These are phyloP conservation scores for Gobiocypris rarus DNA, from an alignment of 2,113 vertebrate genomes.

Conservation along the genomic window DNA sequence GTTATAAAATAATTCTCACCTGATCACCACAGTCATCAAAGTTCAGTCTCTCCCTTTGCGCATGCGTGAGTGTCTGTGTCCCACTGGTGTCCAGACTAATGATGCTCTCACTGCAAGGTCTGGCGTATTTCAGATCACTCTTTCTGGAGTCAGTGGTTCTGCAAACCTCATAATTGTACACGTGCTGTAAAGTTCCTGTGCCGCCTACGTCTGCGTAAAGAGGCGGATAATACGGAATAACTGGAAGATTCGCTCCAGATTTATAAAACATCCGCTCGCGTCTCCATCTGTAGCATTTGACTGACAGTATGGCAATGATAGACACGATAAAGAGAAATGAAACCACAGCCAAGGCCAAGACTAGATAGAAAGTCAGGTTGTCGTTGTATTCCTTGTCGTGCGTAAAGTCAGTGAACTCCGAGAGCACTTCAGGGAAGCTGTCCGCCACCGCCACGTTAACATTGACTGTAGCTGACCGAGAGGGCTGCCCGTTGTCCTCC, in stretches of 20 bases:
- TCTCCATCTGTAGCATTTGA: conserved; percentile 45
- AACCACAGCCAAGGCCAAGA: conserved; percentile 44
- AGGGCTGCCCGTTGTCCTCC: conserved; percentile 55
- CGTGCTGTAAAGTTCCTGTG: no score
- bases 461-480: conserved; percentile 54
- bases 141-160: no score
- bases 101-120: no score
- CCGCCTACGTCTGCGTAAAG: conserved; percentile 53
- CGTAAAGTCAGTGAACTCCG: conserved; percentile 40
- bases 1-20: conserved; percentile 31
- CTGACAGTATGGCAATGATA: conserved; percentile 43
- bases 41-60: conserved; percentile 21
- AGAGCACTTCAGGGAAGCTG: conserved; percentile 49
- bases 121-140: no score
- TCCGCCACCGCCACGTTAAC: conserved; percentile 47
- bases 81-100: no score
- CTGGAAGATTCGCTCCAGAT: conserved; percentile 51
- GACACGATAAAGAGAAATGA: conserved; percentile 56
- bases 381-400: conserved; percentile 43
- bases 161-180: no score
- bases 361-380: conserved; percentile 32
- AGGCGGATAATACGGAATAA: conserved; percentile 62
- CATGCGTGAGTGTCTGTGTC: conserved; percentile 39
- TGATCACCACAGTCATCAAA: neutral
- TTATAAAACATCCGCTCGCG: conserved; percentile 50